phyloP scores from a whole-genome alignment of 1,140 invertebrate species.

The Brachionus manjavacas region DNA sequence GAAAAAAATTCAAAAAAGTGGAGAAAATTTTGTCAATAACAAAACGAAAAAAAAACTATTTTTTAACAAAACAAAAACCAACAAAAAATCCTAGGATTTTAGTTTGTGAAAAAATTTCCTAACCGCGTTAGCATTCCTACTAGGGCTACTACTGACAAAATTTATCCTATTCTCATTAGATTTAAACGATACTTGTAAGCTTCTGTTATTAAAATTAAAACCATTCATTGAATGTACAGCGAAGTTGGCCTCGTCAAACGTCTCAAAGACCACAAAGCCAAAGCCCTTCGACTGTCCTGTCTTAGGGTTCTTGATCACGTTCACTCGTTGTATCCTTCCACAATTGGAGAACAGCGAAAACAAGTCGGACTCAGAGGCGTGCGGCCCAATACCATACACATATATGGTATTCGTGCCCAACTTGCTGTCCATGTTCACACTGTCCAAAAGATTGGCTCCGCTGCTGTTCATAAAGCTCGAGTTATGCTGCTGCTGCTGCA shows the following conservation, averaged over 20 bases:
- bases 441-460: neutral
- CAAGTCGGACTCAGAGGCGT: conserved; percentile 11
- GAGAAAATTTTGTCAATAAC: conserved; percentile 16
- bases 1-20: neutral
- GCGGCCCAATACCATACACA: conserved; percentile 39
- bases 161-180: neutral
- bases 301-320: conserved; percentile 30
- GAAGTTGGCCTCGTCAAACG: conserved; percentile 24
- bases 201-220: neutral
- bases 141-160: neutral
- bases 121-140: neutral
- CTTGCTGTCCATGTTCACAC: neutral
- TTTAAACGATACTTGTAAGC: conserved; percentile 40
- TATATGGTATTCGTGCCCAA: neutral
- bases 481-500: neutral
- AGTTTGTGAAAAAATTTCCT: neutral
- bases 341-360: conserved; percentile 26
- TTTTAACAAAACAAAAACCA: neutral
- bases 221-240: conserved; percentile 42
- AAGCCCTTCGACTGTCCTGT: conserved; percentile 33
- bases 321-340: conserved; percentile 13
- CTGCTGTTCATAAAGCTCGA: neutral
- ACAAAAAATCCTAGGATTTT: neutral
- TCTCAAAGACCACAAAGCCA: conserved; percentile 32
- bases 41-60: neutral